A percentile compares a stretch with the other conserved stretches of the same genome.
These are phyloP conservation scores for Chionoecetes opilio DNA, from an alignment of 1,140 invertebrate species.

Conservation along the genomic window DNA sequence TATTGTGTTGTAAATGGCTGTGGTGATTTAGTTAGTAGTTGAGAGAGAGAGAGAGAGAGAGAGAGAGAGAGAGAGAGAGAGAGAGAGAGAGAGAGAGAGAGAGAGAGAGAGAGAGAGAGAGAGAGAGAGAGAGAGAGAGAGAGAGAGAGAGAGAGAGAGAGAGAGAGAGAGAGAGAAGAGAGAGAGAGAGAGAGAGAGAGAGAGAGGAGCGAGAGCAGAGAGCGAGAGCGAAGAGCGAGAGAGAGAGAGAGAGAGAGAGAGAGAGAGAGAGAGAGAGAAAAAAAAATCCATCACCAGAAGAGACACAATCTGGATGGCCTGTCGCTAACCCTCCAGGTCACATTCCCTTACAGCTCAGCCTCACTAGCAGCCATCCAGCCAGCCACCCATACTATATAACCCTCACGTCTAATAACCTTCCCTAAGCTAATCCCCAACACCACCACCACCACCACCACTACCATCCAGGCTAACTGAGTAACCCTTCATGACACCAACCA, in stretches of 20 bases:
- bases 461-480: background rate
- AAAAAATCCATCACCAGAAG: too few relatives aligned
- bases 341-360: background rate
- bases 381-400: background rate
- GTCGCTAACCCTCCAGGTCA: background rate
- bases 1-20: too few relatives aligned
- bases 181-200: too few relatives aligned
- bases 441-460: too few relatives aligned
- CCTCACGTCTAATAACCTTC: too few relatives aligned
- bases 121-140: constrained; percentile 27
- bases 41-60: too few relatives aligned
- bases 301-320: background rate
- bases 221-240: too few relatives aligned
- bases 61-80: background rate
- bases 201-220: too few relatives aligned
- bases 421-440: too few relatives aligned
- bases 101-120: constrained; percentile 17
- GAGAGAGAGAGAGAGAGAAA: constrained; percentile 16
- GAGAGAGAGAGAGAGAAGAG: too few relatives aligned
- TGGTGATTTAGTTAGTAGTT: too few relatives aligned
- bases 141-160: constrained; percentile 8
- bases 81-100: constrained; percentile 27
- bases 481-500: background rate
- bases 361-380: background rate
- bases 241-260: background rate